Conservation (phyloP, 2,797 vertebrate species). For the Nannoperca australis region DNA sequence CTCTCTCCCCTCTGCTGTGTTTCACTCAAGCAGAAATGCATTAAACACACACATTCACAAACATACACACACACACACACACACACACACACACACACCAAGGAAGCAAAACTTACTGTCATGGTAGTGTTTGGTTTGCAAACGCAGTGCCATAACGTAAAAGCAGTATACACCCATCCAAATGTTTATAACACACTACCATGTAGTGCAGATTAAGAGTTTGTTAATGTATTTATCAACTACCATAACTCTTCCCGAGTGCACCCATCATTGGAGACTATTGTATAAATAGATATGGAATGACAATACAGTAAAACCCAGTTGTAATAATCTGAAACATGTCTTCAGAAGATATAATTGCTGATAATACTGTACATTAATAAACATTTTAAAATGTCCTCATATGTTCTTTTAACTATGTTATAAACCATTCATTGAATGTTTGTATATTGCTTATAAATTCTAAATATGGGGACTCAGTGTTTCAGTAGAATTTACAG, state of each 20-base stretch:
- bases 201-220: neutral
- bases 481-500: conserved; percentile 22
- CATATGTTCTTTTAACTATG: neutral
- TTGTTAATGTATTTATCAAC: neutral
- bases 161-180: neutral
- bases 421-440: neutral
- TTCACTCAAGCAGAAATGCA: conserved; percentile 42
- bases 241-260: neutral
- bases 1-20: conserved; percentile 49
- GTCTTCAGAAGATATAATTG: neutral
- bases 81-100: conserved; percentile 4
- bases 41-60: conserved; percentile 19
- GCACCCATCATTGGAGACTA: neutral
- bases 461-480: neutral
- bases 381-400: neutral
- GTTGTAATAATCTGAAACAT: neutral
- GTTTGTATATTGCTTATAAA: neutral
- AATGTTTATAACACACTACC: neutral
- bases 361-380: neutral
- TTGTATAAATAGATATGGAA: neutral
- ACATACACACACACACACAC: neutral
- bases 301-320: neutral
- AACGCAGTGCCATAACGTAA: too few species aligned
- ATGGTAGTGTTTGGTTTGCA: conserved; percentile 20
- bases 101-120: neutral